Base-by-base conservation (phyloP, 2,888 invertebrate genomes). In the Amphipyra tragopoginis region DNA sequence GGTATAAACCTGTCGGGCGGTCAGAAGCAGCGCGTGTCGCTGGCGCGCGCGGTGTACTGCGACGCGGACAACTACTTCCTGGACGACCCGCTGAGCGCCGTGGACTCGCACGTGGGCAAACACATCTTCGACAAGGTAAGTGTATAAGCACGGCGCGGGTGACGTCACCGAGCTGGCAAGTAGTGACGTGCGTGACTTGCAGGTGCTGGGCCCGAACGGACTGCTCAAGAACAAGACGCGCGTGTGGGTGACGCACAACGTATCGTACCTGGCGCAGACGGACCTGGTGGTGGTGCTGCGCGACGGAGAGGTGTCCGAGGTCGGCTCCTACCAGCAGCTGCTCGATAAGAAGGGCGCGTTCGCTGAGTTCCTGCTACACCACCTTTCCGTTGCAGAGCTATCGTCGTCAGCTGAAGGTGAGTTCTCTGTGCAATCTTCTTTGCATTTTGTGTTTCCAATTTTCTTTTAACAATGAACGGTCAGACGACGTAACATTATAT, bases 101-200 rank as follows among this genome's bases (percentile, higher is more conserved):
- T 99, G 0, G 99, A 99, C 90, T 97, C 98, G 21, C 99, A 99
- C 88, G 99, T 99, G 52, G 99, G 99, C 7, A 98, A 98, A 93
- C 99, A 99, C 87, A 98, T 99, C 81, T 99, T 99, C 86, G 98
- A 99, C 77, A 96, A 98, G 88, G 98, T 98, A 77, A 54, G 40
- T 49, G 39, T 98, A 0, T 11, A 10, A 6, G 29, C 11, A 10
- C 11, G 36, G 29, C 5, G 29, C 29, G 29, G 21, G 6, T 43
- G 52, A 15, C 15, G 14, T n/a, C n/a, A 11, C 52, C 1, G 15
- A 3, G 36, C 36, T 5, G 5, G 36, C 36, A 36, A 8, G 36
- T 10, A 11, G 10, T 36, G 5, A 7, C 29, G 29, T 5, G 21
- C 21, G 21, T 21, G 21, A 3, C 33, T 34, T 45, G 48, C 64